Evolutionary conservation across 1,140 invertebrate genomes (phyloP).

Genomic region (Vollenhovia emeryi): DNA sequence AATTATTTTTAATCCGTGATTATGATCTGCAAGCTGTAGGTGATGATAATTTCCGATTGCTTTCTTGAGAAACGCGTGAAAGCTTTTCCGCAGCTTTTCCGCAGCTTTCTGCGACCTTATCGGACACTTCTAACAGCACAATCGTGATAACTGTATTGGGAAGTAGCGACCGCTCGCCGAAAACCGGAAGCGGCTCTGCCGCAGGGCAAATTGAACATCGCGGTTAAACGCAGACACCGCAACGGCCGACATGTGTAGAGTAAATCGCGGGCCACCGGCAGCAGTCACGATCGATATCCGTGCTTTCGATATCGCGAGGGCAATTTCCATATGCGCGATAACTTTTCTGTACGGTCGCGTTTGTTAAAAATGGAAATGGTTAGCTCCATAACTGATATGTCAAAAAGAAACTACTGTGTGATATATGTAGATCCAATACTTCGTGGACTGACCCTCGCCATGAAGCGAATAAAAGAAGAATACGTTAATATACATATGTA

Average conservation of each 20-base stretch:
- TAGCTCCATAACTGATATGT: conserved; percentile 7
- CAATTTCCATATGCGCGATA: conserved; percentile 40
- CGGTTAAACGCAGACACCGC: conserved; percentile 64
- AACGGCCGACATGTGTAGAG: conserved; percentile 50
- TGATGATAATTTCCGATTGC: neutral
- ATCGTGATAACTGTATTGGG: conserved; percentile 6
- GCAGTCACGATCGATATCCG: conserved; percentile 18
- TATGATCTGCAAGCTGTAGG: neutral
- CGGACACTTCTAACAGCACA: neutral
- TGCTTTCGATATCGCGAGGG: conserved; percentile 26
- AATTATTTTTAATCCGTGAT: neutral
- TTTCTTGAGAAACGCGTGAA: neutral
- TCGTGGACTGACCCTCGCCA: neutral
- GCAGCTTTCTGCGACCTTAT: neutral
- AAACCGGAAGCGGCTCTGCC: conserved; percentile 60
- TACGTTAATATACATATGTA: too few relatives aligned
- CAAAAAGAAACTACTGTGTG: neutral
- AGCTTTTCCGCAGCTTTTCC: neutral
- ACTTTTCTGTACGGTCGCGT: neutral
- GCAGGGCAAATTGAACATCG: conserved; percentile 71
- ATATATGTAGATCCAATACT: neutral
- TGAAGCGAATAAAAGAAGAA: neutral
- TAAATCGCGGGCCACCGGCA: conserved; percentile 10
- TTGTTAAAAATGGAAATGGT: conserved; percentile 13
- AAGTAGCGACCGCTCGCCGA: conserved; percentile 24